phyloP scores from a whole-genome alignment of 2,888 invertebrate genomes.

The Nudaria mundana region DNA sequence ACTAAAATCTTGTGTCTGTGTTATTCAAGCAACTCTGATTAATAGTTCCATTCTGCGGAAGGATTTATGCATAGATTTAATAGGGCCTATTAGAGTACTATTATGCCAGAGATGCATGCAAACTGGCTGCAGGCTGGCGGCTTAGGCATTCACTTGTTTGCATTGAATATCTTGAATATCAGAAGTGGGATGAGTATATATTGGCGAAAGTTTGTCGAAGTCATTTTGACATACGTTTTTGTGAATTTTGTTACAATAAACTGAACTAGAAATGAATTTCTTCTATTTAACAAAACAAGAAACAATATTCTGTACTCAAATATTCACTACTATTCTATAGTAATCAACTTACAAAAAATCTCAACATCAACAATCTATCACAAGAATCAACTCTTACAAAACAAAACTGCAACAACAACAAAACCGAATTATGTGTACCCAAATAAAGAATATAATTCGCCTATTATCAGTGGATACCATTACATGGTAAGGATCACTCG shows the following conservation, averaged over 20 bases:
- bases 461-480: conserved; percentile 8
- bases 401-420: not conserved
- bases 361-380: too few species aligned
- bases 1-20: conserved; percentile 9
- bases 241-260: not conserved
- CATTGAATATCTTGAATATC: not conserved
- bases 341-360: too few species aligned
- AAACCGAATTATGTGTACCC: not conserved
- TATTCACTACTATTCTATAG: too few species aligned
- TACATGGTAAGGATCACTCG: conserved; percentile 16
- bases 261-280: too few species aligned
- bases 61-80: conserved; percentile 64
- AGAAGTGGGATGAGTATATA: conserved; percentile 14
- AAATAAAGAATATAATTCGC: conserved; percentile 6
- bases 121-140: conserved; percentile 29
- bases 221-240: too few species aligned
- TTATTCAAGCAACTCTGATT: conserved; percentile 39
- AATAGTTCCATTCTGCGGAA: conserved; percentile 60
- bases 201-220: conserved; percentile 15
- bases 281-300: too few species aligned
- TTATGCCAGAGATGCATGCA: conserved; percentile 49
- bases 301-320: too few species aligned
- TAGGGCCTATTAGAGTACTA: conserved; percentile 49
- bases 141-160: conserved; percentile 40
- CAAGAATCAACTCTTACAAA: not conserved